Base-by-base conservation (phyloP, 92 coral and sea anemone species). In the Montipora capitata region DNA sequence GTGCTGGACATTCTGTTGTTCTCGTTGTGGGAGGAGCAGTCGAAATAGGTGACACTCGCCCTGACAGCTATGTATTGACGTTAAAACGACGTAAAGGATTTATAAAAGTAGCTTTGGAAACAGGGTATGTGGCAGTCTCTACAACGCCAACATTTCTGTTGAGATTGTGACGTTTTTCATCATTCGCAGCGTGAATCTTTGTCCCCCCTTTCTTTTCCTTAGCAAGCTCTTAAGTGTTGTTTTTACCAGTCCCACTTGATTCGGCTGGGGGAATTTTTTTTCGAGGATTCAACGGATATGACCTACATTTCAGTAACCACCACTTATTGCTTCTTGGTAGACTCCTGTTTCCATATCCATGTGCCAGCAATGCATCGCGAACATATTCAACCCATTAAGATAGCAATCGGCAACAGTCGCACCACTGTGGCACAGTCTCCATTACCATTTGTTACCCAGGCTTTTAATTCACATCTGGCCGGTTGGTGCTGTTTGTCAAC, bases 1-100 rank as follows among this genome's bases (percentile, higher is more conserved):
- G 98, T 18, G 96, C 92, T 40, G 99, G 99, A 3, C 91, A 96
- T 80, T 93, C 98, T 58, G 96, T 87, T 38, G 92, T 93, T 45
- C 85, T 96, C 67, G 85, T 96, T 10, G 98, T 96, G 54, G 99
- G 99, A 2, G 96, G 96, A 44, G 89, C 94, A 14, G 96, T 93
- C 38, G 96, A 89, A 57, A 83, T 94, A 16, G 72, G 73, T 67
- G 93, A 88, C 63, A 72, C 81, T 10, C 93, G 88, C 14, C 91
- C 84, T 70, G 95, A 93, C 74, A 75, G 87, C 69, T 96, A 96
- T 76, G 86, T 85, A 40, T 84, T 96, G 51, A 92, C 91, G 27
- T 79, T 96, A 62, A 89, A 91, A 79, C 86, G 88, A 15, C 91
- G 99, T 18, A 96, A 96, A 49, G 99, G 99, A 77, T 96, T 96